Evolutionary conservation across 2,797 vertebrate species (phyloP), one percentile per base, ranked within the genome.

Genomic region (Platalea minor): DNA sequence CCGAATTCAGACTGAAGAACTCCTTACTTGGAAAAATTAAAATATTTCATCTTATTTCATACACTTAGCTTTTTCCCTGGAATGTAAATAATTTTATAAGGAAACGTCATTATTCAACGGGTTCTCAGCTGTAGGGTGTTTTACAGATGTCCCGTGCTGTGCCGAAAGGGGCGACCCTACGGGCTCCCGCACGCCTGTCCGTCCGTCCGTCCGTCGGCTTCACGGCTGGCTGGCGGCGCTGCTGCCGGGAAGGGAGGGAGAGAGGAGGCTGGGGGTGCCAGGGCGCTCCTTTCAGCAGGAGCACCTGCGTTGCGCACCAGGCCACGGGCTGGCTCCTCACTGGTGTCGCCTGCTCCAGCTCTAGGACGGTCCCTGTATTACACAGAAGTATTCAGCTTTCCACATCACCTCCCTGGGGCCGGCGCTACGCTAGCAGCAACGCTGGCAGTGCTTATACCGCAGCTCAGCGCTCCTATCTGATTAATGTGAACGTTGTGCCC

Each of bases 221-320:
- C 21, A 2, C 1, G 21, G 46, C 72, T 41, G 37, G n/a, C 67
- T 37, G 60, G 5, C 14, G 0, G 0, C 13, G 28, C 33, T 37
- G 67, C 78, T 29, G 70, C 1, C 0, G 5, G 33, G 72, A 16
- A 59, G 78, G 72, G 17, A 41, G 28, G 60, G 29, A 21, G 24
- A 13, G 67, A 37, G 31, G 26, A 24, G 5, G 50, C 48, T 21
- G 26, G 73, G 29, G 12, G 23, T 10, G n/a, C 33, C 11, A 3
- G 3, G 25, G n/a, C 76, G 46, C 43, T 33, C 33, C 37, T 20
- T 61, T 8, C 60, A 31, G 46, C 80, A 37, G 63, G 33, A 29
- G 37, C 60, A 11, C 11, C 4, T 5, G 5, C 3, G 29, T 13
- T 25, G 45, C 25, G 57, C 41, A 2, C 41, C 5, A 18, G 35